Evolutionary conservation across 2,888 invertebrate genomes (phyloP).

Genomic region (Melipona bicolor): DNA sequence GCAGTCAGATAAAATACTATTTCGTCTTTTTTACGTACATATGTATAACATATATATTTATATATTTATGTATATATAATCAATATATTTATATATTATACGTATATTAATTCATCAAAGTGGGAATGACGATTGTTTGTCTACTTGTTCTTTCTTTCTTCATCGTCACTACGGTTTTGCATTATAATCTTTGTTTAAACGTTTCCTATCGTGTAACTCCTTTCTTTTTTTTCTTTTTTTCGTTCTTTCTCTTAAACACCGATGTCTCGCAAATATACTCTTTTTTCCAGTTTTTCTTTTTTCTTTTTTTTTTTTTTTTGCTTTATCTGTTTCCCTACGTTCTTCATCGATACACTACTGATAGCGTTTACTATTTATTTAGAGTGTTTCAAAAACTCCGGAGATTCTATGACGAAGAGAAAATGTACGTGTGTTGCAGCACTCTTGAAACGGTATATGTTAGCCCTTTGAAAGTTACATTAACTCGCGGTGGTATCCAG

Average conservation of each 20-base stretch:
- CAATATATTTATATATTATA: slow-evolving; percentile 22
- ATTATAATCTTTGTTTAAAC: slow-evolving; percentile 25
- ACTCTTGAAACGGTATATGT: slow-evolving; percentile 26
- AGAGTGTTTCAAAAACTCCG: neutral
- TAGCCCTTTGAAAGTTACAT: neutral
- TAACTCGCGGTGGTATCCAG: slow-evolving; percentile 7
- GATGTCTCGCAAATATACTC: slow-evolving; percentile 26
- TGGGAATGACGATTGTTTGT: slow-evolving; percentile 39
- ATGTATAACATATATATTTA: slow-evolving; percentile 31
- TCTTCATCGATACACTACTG: neutral
- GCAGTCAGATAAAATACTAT: slow-evolving; percentile 64
- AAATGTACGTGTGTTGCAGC: neutral
- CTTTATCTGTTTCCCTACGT: neutral
- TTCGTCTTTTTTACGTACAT: slow-evolving; percentile 43
- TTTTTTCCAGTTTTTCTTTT: neutral
- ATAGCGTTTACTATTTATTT: slow-evolving; percentile 1
- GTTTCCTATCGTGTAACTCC: slow-evolving; percentile 13
- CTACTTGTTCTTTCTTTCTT: slow-evolving; percentile 9
- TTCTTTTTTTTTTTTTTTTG: neutral
- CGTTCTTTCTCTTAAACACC: slow-evolving; percentile 17
- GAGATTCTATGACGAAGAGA: slow-evolving; percentile 30
- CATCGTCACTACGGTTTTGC: slow-evolving; percentile 9
- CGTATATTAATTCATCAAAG: slow-evolving; percentile 45
- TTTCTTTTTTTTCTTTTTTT: neutral
- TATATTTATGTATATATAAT: slow-evolving; percentile 7